phyloP scores from a whole-genome alignment of 2,797 vertebrate species.

The Carapus acus region DNA sequence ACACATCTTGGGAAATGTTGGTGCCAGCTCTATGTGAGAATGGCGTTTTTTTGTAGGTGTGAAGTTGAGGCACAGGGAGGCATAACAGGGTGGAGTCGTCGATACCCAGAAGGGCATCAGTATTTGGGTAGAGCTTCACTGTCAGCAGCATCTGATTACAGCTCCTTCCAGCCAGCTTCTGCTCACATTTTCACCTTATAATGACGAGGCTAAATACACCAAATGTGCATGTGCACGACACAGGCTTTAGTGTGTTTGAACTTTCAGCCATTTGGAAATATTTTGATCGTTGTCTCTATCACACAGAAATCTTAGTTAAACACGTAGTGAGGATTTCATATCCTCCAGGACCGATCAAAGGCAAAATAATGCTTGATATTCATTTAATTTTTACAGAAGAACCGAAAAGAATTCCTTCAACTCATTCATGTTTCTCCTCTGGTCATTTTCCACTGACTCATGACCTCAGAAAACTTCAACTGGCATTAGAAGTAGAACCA shows the following conservation, averaged over 20 bases:
- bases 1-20: constrained; percentile 25
- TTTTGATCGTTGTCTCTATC: constrained; percentile 25
- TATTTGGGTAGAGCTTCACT: constrained; percentile 39
- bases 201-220: constrained; percentile 35
- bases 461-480: constrained; percentile 52
- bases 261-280: constrained; percentile 30
- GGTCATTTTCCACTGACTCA: constrained; percentile 44
- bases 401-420: constrained; percentile 38
- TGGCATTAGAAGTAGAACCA: constrained; percentile 56
- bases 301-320: constrained; percentile 34
- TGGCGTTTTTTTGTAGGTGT: constrained; percentile 43
- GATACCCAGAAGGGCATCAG: constrained; percentile 30
- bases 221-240: constrained; percentile 40
- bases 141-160: constrained; percentile 45
- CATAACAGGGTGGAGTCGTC: constrained; percentile 34
- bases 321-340: constrained; percentile 29
- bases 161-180: constrained; percentile 45
- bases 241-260: constrained; percentile 36
- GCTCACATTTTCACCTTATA: constrained; percentile 49
- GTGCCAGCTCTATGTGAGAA: constrained; percentile 32
- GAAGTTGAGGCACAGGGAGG: constrained; percentile 49
- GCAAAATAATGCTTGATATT: constrained; percentile 48
- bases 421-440: constrained; percentile 39
- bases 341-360: constrained; percentile 48
- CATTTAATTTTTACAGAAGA: constrained; percentile 27